These are phyloP conservation scores for Oreamnos americanus DNA, from an alignment of 2,113 vertebrate genomes.

Conservation along the genomic window DNA sequence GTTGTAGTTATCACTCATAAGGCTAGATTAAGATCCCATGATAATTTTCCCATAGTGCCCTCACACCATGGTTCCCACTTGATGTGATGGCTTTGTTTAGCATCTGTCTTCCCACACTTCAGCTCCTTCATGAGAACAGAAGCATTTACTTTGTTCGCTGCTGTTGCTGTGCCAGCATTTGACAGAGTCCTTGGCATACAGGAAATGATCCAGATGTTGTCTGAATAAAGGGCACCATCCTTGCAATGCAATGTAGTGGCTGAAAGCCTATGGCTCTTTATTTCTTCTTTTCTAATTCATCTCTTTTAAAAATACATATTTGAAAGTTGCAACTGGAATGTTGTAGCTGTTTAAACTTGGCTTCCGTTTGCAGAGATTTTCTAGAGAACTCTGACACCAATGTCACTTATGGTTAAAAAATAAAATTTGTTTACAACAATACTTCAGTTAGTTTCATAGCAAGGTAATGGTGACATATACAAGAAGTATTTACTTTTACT, in stretches of 20 bases:
- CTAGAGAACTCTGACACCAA: background rate
- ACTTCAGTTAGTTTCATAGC: background rate
- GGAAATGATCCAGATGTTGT: background rate
- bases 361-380: background rate
- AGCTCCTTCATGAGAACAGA: background rate
- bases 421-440: background rate
- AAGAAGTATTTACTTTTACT: background rate
- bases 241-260: background rate
- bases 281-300: background rate
- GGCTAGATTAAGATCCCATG: background rate
- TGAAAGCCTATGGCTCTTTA: background rate
- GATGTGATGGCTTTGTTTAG: background rate
- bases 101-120: background rate
- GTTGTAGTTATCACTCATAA: background rate
- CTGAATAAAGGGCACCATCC: background rate
- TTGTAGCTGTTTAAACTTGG: background rate
- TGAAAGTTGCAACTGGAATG: background rate
- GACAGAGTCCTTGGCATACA: background rate
- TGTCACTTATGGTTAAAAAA: background rate
- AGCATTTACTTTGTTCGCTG: background rate
- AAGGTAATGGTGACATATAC: background rate
- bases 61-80: background rate
- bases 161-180: background rate
- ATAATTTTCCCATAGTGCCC: background rate
- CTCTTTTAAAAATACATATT: background rate